These are phyloP conservation scores for Buphagus erythrorhynchus DNA, from an alignment of 2,797 vertebrate genomes.

Conservation along the genomic window DNA sequence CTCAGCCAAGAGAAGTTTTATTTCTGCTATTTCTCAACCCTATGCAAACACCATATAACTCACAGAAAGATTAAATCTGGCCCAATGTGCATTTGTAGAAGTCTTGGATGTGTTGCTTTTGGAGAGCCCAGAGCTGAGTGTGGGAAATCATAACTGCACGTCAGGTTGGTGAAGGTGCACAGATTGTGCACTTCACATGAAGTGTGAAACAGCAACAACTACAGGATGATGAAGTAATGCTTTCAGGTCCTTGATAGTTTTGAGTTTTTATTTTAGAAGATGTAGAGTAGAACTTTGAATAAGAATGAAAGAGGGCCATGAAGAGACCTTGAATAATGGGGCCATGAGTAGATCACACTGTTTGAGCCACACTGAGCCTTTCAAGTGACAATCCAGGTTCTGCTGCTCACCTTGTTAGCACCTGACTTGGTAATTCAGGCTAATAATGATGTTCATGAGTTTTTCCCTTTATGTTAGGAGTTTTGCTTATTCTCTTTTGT, in stretches of 20 bases:
- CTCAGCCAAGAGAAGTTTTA: background rate
- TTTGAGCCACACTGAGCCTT: background rate
- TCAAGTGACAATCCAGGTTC: background rate
- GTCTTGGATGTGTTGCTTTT: background rate
- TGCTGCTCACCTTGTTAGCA: background rate
- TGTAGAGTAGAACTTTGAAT: background rate
- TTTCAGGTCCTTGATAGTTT: background rate
- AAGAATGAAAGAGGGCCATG: background rate
- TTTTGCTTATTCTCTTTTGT: background rate
- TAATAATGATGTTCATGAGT: background rate
- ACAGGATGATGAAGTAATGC: background rate
- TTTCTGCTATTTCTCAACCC: constrained; percentile 11
- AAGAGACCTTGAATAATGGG: background rate
- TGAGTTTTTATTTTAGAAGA: background rate
- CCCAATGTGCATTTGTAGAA: background rate
- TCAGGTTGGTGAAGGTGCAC: background rate
- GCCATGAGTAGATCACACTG: fast-evolving
- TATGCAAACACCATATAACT: background rate
- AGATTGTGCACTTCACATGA: fast-evolving
- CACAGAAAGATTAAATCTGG: background rate
- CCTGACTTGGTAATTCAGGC: background rate
- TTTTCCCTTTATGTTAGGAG: background rate
- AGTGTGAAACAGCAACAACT: background rate
- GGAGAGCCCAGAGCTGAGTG: background rate
- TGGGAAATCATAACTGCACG: background rate